Percentiles rank a stretch among this genome's conserved stretches.
phyloP scores from a whole-genome alignment of 2,113 vertebrate species.

The Stegastes partitus region DNA sequence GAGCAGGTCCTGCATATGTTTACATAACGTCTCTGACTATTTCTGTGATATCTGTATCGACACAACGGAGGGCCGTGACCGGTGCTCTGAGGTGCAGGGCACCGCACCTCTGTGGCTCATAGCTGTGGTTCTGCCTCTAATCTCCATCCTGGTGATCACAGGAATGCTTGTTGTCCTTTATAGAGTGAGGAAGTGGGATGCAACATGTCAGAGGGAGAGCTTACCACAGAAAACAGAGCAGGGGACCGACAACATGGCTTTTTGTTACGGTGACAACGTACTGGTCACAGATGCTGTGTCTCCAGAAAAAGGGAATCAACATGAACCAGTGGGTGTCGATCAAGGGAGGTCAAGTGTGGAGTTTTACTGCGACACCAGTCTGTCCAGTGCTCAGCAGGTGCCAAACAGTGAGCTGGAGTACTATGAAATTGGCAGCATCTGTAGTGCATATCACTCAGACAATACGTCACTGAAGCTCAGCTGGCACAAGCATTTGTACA shows the following conservation, averaged over 20 bases:
- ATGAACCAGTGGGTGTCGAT: slow-evolving; percentile 42
- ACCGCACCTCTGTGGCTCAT: slow-evolving; percentile 72
- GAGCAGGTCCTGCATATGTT: slow-evolving; percentile 76
- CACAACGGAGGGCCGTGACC: background rate
- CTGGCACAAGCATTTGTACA: slow-evolving; percentile 44
- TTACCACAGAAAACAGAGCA: slow-evolving; percentile 40
- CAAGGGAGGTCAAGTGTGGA: slow-evolving; percentile 34
- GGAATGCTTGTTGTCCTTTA: slow-evolving; percentile 48
- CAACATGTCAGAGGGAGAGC: slow-evolving; percentile 21
- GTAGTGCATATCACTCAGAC: slow-evolving; percentile 66
- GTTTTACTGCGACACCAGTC: slow-evolving; percentile 39
- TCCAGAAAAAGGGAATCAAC: slow-evolving; percentile 31
- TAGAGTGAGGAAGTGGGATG: slow-evolving; percentile 27
- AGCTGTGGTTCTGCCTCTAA: slow-evolving; percentile 68
- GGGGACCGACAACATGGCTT: slow-evolving; percentile 69
- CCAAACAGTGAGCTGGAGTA: slow-evolving; percentile 74
- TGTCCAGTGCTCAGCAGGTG: slow-evolving; percentile 19
- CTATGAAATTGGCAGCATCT: slow-evolving; percentile 78
- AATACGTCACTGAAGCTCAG: slow-evolving; percentile 43
- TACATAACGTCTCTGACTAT: slow-evolving; percentile 64
- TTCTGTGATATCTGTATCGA: slow-evolving; percentile 74
- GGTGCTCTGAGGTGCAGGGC: slow-evolving; percentile 53
- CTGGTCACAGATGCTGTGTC: background rate
- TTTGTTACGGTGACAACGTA: slow-evolving; percentile 57
- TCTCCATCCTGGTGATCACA: slow-evolving; percentile 55